A percentile compares a stretch with the other conserved stretches of the same genome.
These are phyloP conservation scores for Amblyraja radiata DNA, from an alignment of 2,797 vertebrate genomes.

Conservation along the genomic window DNA sequence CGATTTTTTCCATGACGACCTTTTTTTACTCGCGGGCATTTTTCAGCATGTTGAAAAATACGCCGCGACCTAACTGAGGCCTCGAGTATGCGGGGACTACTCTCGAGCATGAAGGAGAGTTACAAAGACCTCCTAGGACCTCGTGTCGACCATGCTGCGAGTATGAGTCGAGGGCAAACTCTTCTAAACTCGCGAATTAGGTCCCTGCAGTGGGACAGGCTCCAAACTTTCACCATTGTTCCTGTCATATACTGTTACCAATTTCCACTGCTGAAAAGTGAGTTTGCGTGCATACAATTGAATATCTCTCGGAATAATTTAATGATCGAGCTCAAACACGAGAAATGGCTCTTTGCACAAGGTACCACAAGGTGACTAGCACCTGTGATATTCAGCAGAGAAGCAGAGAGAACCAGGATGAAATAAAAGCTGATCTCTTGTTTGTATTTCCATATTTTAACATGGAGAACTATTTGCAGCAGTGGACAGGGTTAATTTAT, in stretches of 20 bases:
- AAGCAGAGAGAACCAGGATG: background rate
- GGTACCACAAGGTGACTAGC: background rate
- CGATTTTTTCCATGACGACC: too few relatives aligned
- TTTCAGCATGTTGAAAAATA: too few relatives aligned
- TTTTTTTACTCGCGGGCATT: too few relatives aligned
- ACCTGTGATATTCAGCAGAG: background rate
- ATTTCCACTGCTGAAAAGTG: background rate
- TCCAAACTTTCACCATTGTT: background rate
- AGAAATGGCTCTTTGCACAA: background rate
- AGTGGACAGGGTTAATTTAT: conserved; percentile 31
- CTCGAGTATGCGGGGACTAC: too few relatives aligned
- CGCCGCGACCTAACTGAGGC: too few relatives aligned
- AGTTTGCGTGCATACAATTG: background rate
- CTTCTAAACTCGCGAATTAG: too few relatives aligned
- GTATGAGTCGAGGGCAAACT: too few relatives aligned
- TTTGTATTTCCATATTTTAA: conserved; percentile 22
- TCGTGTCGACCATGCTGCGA: too few relatives aligned
- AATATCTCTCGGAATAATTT: background rate
- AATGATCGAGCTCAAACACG: background rate
- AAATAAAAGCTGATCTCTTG: background rate
- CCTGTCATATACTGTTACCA: background rate
- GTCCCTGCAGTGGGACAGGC: too few relatives aligned
- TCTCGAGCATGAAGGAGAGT: too few relatives aligned
- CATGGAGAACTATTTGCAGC: conserved; percentile 15
- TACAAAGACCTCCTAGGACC: too few relatives aligned